These are phyloP conservation scores for Drosophila bocki DNA, from an alignment of 1,140 invertebrate species.

Conservation along the genomic window DNA sequence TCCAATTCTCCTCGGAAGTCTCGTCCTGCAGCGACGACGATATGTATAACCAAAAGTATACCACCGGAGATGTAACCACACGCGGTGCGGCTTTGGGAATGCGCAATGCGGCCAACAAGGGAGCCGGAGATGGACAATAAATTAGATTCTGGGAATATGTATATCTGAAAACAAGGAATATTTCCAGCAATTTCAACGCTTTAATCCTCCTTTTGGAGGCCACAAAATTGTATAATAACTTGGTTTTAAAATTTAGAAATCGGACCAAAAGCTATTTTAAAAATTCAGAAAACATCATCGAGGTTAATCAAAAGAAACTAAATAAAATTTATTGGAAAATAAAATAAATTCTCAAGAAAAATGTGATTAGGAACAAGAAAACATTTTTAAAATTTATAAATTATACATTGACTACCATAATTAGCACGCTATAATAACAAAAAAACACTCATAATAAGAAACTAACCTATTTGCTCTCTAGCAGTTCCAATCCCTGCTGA, in stretches of 20 bases:
- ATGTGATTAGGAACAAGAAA: background rate
- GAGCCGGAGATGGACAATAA: slow-evolving; percentile 71
- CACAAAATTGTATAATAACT: slow-evolving; percentile 20
- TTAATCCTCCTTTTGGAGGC: slow-evolving; percentile 1
- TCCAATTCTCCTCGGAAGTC: slow-evolving; percentile 65
- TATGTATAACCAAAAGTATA: slow-evolving; percentile 31
- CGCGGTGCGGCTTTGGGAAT: slow-evolving; percentile 17
- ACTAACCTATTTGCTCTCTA: slow-evolving; percentile 40
- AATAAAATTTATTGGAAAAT: background rate
- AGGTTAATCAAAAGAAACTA: background rate
- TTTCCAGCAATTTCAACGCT: background rate
- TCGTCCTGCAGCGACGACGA: slow-evolving; percentile 67
- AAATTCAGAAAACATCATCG: too few species aligned
- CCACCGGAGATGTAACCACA: slow-evolving; percentile 38
- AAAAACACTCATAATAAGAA: slow-evolving; percentile 1
- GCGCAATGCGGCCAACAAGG: slow-evolving; percentile 41
- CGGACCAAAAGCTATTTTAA: too few species aligned
- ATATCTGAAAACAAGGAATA: background rate
- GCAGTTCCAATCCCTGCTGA: slow-evolving; percentile 13
- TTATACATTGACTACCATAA: background rate
- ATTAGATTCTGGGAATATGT: background rate
- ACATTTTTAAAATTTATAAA: background rate
- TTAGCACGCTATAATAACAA: background rate
- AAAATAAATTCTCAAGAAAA: background rate
- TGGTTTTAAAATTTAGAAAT: too few species aligned